Percentiles rank a stretch among this genome's conserved stretches.
Conservation (phyloP, 2,888 invertebrate species). For the Colletes collaris region DNA sequence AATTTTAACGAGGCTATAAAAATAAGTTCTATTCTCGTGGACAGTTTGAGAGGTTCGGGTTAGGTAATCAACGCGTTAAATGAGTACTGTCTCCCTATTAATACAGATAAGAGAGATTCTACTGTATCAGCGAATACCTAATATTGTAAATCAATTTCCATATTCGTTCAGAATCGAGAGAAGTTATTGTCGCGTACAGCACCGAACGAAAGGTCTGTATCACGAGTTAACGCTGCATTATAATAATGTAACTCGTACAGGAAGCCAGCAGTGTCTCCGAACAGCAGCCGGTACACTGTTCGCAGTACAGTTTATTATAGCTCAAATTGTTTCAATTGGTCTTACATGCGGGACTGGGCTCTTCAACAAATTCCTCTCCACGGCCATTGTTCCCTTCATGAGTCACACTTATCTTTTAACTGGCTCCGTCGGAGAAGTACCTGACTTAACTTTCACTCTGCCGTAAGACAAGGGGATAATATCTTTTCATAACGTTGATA, state of each 20-base stretch:
- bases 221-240: constrained; percentile 42
- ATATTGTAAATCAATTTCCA: too few relatives aligned
- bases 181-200: not conserved
- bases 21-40: too few relatives aligned
- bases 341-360: constrained; percentile 63
- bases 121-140: too few relatives aligned
- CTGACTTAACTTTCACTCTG: constrained; percentile 65
- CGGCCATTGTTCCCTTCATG: constrained; percentile 65
- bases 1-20: too few relatives aligned
- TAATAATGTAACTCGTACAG: constrained; percentile 51
- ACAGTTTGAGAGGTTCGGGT: too few relatives aligned
- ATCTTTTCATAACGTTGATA: constrained; percentile 42
- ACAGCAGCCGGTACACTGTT: constrained; percentile 33
- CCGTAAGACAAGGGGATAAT: constrained; percentile 40
- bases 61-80: too few relatives aligned
- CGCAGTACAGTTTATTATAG: constrained; percentile 58
- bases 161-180: not conserved
- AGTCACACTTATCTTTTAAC: constrained; percentile 62
- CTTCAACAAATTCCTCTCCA: constrained; percentile 62
- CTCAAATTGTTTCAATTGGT: constrained; percentile 66
- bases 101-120: too few relatives aligned
- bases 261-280: constrained; percentile 47
- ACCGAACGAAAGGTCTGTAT: constrained; percentile 8
- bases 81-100: too few relatives aligned
- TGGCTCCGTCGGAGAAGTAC: constrained; percentile 52